These are phyloP conservation scores for Toxonevra muliebris DNA, from an alignment of 2,888 invertebrate genomes.

Conservation along the genomic window DNA sequence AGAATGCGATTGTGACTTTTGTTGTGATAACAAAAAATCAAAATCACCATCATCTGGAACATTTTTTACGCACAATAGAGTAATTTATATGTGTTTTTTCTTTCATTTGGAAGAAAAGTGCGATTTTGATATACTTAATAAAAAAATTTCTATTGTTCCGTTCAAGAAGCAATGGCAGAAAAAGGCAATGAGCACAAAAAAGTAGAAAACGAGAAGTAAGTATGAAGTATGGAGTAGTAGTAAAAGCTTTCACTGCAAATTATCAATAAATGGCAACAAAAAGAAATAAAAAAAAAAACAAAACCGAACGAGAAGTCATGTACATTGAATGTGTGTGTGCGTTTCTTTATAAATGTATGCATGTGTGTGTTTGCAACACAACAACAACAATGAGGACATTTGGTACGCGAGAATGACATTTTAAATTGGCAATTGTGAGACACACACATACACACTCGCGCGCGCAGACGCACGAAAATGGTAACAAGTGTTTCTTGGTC, in stretches of 20 bases:
- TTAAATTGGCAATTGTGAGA: constrained; percentile 31
- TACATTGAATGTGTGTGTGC: too few species aligned
- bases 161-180: constrained; percentile 3
- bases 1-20: too few species aligned
- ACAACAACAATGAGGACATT: background rate
- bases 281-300: constrained; percentile 15
- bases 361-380: too few species aligned
- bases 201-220: background rate
- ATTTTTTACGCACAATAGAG: too few species aligned
- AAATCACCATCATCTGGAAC: too few species aligned
- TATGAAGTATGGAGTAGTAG: constrained; percentile 12
- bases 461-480: background rate
- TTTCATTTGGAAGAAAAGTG: too few species aligned
- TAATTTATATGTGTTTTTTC: too few species aligned
- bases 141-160: constrained; percentile 1
- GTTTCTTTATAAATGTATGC: too few species aligned
- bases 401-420: too few species aligned
- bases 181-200: constrained; percentile 20
- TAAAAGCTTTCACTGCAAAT: constrained; percentile 37
- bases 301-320: background rate
- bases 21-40: too few species aligned
- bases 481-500: background rate
- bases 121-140: too few species aligned
- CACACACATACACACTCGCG: background rate
- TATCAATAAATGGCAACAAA: constrained; percentile 25